Conservation (phyloP, 2,113 vertebrate species). For the Chamaea fasciata region DNA sequence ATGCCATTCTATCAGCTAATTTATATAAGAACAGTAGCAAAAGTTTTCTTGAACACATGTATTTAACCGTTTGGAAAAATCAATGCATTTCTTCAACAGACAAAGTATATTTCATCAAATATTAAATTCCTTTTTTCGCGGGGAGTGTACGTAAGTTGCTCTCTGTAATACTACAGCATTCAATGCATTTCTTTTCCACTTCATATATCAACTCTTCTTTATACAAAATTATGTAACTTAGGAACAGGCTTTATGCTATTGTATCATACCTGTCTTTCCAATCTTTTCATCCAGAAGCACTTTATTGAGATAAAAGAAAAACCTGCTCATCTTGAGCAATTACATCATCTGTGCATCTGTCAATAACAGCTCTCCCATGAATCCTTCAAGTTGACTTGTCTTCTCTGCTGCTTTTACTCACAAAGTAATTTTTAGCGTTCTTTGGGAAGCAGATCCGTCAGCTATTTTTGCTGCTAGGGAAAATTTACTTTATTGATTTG, state of each 20-base stretch:
- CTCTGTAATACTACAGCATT: slow-evolving; percentile 16
- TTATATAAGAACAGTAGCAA: neutral
- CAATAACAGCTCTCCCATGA: slow-evolving; percentile 32
- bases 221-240: slow-evolving; percentile 47
- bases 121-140: neutral
- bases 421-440: slow-evolving; percentile 45
- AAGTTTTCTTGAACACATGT: neutral
- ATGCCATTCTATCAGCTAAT: neutral
- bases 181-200: slow-evolving; percentile 11
- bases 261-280: slow-evolving; percentile 33
- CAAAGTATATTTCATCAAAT: slow-evolving; percentile 32
- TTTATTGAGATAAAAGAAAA: slow-evolving; percentile 56
- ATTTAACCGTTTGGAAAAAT: neutral
- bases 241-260: slow-evolving; percentile 21
- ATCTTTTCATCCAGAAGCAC: slow-evolving; percentile 7
- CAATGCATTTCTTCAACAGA: neutral
- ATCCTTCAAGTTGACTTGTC: neutral
- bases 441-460: slow-evolving; percentile 29
- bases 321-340: slow-evolving; percentile 25
- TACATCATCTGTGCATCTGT: neutral
- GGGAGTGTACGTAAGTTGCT: neutral
- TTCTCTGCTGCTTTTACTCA: neutral
- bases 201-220: slow-evolving; percentile 13
- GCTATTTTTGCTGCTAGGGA: slow-evolving; percentile 28
- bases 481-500: slow-evolving; percentile 28